Evolutionary conservation across 2,797 vertebrate species (phyloP), one percentile per base, ranked within the genome.

Genomic region (Oryzias dopingdopingensis): DNA sequence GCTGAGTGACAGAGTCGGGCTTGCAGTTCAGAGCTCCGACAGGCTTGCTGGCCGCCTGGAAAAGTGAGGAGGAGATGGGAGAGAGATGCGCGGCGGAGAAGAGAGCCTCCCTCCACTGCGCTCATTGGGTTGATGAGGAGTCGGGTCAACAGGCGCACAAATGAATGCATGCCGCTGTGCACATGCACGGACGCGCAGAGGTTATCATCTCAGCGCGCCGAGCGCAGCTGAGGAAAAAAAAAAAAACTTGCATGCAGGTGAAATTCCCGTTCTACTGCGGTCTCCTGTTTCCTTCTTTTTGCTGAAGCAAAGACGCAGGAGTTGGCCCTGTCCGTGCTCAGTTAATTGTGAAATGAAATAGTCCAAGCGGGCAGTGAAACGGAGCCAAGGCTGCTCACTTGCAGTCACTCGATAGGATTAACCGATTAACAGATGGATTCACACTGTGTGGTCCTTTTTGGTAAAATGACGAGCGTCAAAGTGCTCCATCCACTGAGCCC

Each of bases 81-180:
- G 89, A 92, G 93, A 93, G 94, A 92, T 90, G 86, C 71, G 65
- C 76, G 82, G 79, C n/a, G 80, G 71, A 46, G 75, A 81, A 83
- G 82, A 93, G 94, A 94, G 93, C 94, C 94, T 93, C 93, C 94
- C 94, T 92, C 58, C 90, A 82, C 90, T 87, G 89, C 91, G 93
- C 93, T 95, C 93, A 96, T 96, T 95, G 95, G 95, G 92, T 91
- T 93, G 94, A 93, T 91, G 90, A 89, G 92, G 92, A 93, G 94
- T 91, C 93, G 93, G 94, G 94, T 94, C 95, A 91, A 89, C 89
- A 88, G 91, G 92, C 92, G 92, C 90, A 82, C 91, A 92, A 92
- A 94, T 94, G 87, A 91, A 82, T 80, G 93, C 82, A 68, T 76
- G 91, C 82, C 46, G 81, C 86, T 85, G 67, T 78, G 77, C 92